Evolutionary conservation across 2,888 invertebrate species (phyloP), one percentile per base, ranked within the genome.

Genomic region (Leptopilina syphax): DNA sequence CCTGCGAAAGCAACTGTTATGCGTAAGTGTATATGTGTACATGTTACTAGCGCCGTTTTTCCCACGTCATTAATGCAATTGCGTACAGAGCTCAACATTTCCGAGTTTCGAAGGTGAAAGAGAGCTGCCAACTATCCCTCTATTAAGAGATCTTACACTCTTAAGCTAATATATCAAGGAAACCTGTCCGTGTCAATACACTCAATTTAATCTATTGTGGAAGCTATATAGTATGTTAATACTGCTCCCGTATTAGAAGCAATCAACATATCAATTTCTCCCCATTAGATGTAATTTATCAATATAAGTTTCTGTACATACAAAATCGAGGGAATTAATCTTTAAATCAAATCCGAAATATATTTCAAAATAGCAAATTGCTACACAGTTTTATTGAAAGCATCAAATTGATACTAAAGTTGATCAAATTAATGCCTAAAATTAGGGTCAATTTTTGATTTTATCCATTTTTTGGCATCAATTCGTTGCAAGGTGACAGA

Each of bases 171-270:
- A 70, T 50, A 50, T 54, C 54, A 50, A 70, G 70, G 50, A 57
- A 57, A 70, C 54, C 27, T 70, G 27, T 57, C 13, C 70, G 27
- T 54, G 70, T 70, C 50, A 70, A 47, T 10, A 70, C 24, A 70
- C 50, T 54, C 70, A 70, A 70, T 70, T 50, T 54, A 70, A 54
- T 50, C 70, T 27, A 70, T 70, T 70, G 54, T 70, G 3, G 54
- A 70, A 70, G 27, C 54, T 54, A 50, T 70, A 70, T 6, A 44
- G 13, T 24, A 54, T 54, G 50, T 27, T 68, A 70, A 70, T 70
- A 50, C 2, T 9, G 12, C 70, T 27, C 24, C 54, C 27, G 50
- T 70, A 12, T 18, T 50, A 70, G 54, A 50, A 44, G 44, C 27
- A 70, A 70, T 70, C 12, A 70, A 70, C 50, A 47, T 70, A 44